Conservation (phyloP, 2,113 vertebrate genomes). For the Alectura lathami region DNA sequence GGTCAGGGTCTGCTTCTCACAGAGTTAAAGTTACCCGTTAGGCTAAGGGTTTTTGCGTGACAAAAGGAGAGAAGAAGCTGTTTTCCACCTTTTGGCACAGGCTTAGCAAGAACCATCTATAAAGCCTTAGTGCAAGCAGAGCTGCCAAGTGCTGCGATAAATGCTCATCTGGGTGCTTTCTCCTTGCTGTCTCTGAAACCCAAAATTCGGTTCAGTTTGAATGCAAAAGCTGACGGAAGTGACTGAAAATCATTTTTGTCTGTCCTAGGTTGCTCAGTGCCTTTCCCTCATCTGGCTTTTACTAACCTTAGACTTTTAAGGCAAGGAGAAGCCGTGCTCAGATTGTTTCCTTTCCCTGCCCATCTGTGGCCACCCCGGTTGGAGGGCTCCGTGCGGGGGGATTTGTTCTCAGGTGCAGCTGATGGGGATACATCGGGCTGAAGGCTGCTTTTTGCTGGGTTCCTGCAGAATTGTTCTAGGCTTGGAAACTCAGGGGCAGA, state of each 20-base stretch:
- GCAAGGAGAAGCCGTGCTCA: not conserved
- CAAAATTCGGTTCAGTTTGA: not conserved
- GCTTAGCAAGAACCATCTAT: not conserved
- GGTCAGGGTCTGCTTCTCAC: not conserved
- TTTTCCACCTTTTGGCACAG: not conserved
- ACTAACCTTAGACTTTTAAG: not conserved
- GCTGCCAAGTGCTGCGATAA: not conserved
- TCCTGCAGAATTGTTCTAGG: not conserved
- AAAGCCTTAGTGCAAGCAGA: not conserved
- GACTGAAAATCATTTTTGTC: not conserved
- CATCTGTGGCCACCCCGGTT: not conserved
- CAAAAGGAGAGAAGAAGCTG: not conserved
- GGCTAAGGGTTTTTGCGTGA: not conserved
- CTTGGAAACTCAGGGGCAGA: not conserved
- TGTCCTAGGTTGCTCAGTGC: not conserved
- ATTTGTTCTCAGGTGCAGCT: not conserved
- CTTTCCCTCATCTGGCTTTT: not conserved
- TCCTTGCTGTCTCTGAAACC: not conserved
- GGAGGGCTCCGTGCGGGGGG: not conserved
- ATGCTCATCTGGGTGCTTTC: not conserved
- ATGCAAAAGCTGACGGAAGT: not conserved
- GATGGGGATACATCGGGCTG: not conserved
- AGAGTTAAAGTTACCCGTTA: not conserved
- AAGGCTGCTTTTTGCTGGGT: not conserved
- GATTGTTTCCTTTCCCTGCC: not conserved